phyloP scores from a whole-genome alignment of 1,140 invertebrate genomes.

The Latrodectus geometricus region DNA sequence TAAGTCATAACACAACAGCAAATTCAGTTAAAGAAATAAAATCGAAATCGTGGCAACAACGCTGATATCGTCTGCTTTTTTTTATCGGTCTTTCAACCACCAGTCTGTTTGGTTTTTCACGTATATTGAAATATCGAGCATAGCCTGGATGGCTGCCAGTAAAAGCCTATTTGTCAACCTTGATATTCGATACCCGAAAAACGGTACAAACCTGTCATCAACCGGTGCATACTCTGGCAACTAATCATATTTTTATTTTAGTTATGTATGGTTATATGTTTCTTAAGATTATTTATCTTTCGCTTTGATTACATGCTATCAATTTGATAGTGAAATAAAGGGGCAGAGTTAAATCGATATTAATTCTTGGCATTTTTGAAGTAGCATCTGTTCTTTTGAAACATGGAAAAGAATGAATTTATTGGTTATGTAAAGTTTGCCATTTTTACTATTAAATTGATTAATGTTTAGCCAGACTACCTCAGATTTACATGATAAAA shows the following conservation, averaged over 20 bases:
- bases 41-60: background rate
- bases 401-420: background rate
- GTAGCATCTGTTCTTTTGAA: background rate
- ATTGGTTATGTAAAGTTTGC: too few species aligned
- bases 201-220: slow-evolving; percentile 45
- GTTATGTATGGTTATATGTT: background rate
- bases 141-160: slow-evolving; percentile 38
- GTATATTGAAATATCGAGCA: slow-evolving; percentile 17
- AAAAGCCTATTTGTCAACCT: slow-evolving; percentile 21
- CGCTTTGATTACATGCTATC: background rate
- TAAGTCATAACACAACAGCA: background rate
- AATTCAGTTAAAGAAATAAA: background rate
- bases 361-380: background rate
- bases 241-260: slow-evolving; percentile 18
- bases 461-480: too few species aligned
- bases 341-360: background rate
- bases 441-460: too few species aligned
- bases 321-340: background rate
- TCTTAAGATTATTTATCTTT: background rate
- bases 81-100: background rate
- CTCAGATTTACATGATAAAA: too few species aligned
- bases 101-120: background rate
- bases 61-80: background rate
- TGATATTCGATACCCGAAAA: slow-evolving; percentile 33
- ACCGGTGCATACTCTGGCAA: slow-evolving; percentile 26